Evolutionary conservation across 2,113 vertebrate species (phyloP), one percentile per base, ranked within the genome.

Genomic region (Nothoprocta perdicaria): DNA sequence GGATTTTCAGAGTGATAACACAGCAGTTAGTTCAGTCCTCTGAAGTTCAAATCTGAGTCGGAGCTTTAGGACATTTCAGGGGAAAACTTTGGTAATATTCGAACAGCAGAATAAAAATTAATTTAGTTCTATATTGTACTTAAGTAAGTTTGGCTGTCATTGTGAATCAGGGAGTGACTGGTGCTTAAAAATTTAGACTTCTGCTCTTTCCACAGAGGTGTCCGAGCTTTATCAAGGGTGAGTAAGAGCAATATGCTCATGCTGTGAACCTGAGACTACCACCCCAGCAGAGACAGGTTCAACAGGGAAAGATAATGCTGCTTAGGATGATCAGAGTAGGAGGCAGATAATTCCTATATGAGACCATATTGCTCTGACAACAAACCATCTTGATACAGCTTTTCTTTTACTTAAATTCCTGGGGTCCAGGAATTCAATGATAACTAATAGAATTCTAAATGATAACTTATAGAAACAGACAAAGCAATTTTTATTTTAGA

Each of bases 261-360:
- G 17, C 12, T 8, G 29, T 76, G 35, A 35, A 72, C 33, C 27
- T 90, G 31, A 41, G 27, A 8, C 68, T 71, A 27, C 17, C 4
- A 48, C 26, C 14, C 21, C 41, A 52, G 38, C 57, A 84, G 58
- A 65, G 6, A 13, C 5, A 58, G 4, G 40, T 27, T 78, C 38
- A 74, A 18, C 12, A 31, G 31, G 26, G 18, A 73, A 26, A 66
- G n/a, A 58, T 74, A 31, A 6, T 31, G 35, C 23, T 55, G 46
- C 6, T 3, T 63, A 43, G 26, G 43, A 48, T 50, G 8, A 69
- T 73, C 18, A 72, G 46, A 41, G 8, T 29, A 82, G 53, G 26
- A 94, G 41, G 55, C 1, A 0, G 21, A 14, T 62, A 21, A 55
- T 27, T 93, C 61, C 0, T 0, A 10, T 17, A 83, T 1, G 2